Percentiles rank a stretch among this genome's conserved stretches.
Conservation (phyloP, 2,888 invertebrate genomes). For the Erebia aethiops region DNA sequence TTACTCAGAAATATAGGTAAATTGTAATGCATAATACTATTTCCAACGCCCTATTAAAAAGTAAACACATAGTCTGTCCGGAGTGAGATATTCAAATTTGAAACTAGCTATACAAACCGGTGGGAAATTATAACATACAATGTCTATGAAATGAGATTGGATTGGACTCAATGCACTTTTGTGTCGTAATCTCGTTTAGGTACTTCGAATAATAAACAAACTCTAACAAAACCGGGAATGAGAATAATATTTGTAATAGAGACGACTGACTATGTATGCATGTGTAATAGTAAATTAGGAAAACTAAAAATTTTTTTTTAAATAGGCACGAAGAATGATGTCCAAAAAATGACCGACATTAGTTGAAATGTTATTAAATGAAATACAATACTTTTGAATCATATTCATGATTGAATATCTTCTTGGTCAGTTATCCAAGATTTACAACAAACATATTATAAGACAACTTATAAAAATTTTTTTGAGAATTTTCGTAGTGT, state of each 20-base stretch:
- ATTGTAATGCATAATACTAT: slow-evolving; percentile 2
- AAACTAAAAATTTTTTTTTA: too few relatives aligned
- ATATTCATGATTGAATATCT: too few relatives aligned
- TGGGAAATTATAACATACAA: slow-evolving; percentile 15
- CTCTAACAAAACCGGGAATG: background rate
- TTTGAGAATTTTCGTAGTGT: too few relatives aligned
- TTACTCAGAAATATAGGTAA: too few relatives aligned
- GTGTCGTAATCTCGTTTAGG: background rate
- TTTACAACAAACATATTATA: too few relatives aligned
- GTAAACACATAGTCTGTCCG: background rate
- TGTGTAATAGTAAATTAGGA: too few relatives aligned
- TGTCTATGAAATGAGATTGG: slow-evolving; percentile 13
- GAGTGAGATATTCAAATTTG: slow-evolving; percentile 7
- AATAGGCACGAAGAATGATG: background rate
- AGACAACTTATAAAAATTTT: too few relatives aligned
- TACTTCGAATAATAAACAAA: background rate
- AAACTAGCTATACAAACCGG: slow-evolving; percentile 1
- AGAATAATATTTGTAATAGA: background rate
- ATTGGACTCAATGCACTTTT: background rate
- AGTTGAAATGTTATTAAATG: too few relatives aligned
- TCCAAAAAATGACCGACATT: background rate
- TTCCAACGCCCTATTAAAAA: background rate
- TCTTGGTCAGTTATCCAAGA: too few relatives aligned
- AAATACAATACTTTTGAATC: too few relatives aligned
- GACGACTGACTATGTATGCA: background rate